phyloP scores from a whole-genome alignment of 2,113 vertebrate species.

The Macrotus californicus region DNA sequence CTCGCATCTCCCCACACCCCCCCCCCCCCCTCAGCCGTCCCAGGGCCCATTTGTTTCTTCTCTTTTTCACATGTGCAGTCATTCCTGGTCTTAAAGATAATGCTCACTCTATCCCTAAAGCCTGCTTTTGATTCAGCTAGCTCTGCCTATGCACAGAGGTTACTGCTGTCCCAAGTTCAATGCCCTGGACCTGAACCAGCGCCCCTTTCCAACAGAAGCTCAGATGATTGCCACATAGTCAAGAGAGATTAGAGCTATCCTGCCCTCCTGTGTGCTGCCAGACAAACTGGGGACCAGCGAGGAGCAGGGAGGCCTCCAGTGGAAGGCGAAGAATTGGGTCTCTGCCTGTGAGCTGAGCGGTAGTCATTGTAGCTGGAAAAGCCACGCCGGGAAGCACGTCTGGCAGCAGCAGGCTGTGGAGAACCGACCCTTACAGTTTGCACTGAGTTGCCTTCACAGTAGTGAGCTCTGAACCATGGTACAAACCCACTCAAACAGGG shows the following conservation, averaged over 20 bases:
- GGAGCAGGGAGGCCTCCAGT: no score
- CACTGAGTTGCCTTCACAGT: not conserved
- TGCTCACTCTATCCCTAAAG: not conserved
- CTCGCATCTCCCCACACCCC: not conserved
- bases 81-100: not conserved
- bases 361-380: not conserved
- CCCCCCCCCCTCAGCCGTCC: not conserved
- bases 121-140: not conserved
- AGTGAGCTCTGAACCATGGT: not conserved
- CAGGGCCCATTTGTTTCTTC: not conserved
- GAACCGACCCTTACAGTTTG: not conserved
- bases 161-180: not conserved
- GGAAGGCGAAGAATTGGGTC: not conserved
- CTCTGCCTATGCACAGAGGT: not conserved
- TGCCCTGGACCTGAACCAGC: not conserved
- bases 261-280: not conserved
- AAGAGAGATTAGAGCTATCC: not conserved
- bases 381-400: not conserved
- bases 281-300: not conserved
- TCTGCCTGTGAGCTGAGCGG: not conserved
- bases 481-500: not conserved
- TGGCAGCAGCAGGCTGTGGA: not conserved
- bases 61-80: not conserved
- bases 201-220: not conserved
- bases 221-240: not conserved